Percentiles rank a stretch among this genome's conserved stretches.
Conservation (phyloP, 2,888 invertebrate species). For the Drymonia ruficornis region DNA sequence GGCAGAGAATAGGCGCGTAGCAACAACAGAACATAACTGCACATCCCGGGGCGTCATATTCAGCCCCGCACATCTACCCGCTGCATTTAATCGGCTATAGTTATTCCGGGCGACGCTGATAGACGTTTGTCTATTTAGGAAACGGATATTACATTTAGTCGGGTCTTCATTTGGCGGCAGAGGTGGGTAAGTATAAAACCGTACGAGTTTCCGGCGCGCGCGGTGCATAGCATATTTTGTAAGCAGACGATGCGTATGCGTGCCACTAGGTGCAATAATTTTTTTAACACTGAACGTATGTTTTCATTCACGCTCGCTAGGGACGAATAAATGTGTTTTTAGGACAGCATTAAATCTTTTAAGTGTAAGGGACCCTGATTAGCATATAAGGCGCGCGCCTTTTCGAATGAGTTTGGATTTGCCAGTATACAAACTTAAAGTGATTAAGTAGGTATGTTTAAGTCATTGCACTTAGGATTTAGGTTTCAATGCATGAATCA, state of each 20-base stretch:
- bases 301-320: constrained; percentile 61
- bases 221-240: constrained; percentile 81
- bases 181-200: constrained; percentile 80
- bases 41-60: constrained; percentile 41
- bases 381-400: neutral
- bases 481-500: constrained; percentile 52
- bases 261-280: constrained; percentile 69
- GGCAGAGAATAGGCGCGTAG: constrained; percentile 45
- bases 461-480: constrained; percentile 9
- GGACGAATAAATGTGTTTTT: constrained; percentile 66
- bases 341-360: constrained; percentile 45
- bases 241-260: constrained; percentile 72
- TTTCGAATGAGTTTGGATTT: no score
- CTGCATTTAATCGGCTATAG: constrained; percentile 77
- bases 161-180: constrained; percentile 81
- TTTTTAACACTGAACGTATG: constrained; percentile 71
- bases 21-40: constrained; percentile 41
- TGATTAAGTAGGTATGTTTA: neutral
- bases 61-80: constrained; percentile 46
- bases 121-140: constrained; percentile 84
- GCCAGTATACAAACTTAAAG: neutral
- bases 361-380: constrained; percentile 15
- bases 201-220: constrained; percentile 78
- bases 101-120: constrained; percentile 81
- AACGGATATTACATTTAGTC: constrained; percentile 84